Conservation (phyloP, 2,113 vertebrate genomes). For the Pangasianodon gigas region DNA sequence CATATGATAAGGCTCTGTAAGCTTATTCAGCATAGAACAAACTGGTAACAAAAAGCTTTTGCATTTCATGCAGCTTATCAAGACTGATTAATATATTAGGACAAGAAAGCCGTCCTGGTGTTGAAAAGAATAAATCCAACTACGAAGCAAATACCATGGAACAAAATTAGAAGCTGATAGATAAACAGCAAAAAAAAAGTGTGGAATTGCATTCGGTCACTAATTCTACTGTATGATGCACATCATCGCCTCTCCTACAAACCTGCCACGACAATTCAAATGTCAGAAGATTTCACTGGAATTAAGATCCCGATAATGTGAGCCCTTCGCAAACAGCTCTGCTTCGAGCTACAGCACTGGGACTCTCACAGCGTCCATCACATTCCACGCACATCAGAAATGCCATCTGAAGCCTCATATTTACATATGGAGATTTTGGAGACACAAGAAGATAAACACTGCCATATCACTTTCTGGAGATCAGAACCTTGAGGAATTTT, state of each 20-base stretch:
- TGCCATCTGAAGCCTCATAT: constrained; percentile 9
- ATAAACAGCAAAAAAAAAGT: background rate
- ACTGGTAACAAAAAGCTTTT: background rate
- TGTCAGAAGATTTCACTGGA: background rate
- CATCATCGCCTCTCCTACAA: constrained; percentile 22
- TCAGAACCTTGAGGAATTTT: constrained; percentile 46
- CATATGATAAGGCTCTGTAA: background rate
- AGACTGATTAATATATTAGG: background rate
- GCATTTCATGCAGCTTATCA: background rate
- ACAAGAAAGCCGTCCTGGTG: background rate
- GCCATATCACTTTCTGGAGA: constrained; percentile 49
- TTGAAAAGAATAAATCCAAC: background rate
- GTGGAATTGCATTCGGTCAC: background rate
- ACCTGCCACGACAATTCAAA: constrained; percentile 1
- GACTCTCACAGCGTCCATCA: background rate
- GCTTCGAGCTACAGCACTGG: background rate
- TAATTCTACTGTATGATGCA: background rate
- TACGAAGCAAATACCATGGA: background rate
- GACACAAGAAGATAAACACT: constrained; percentile 55
- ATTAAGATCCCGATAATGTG: constrained; percentile 28
- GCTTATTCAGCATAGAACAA: background rate
- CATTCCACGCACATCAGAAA: constrained; percentile 20
- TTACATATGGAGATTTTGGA: constrained; percentile 32
- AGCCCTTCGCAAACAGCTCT: background rate
- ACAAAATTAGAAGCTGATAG: background rate